Evolutionary conservation across 2,797 vertebrate genomes (phyloP).

Genomic region (Acipenser transmontanus): DNA sequence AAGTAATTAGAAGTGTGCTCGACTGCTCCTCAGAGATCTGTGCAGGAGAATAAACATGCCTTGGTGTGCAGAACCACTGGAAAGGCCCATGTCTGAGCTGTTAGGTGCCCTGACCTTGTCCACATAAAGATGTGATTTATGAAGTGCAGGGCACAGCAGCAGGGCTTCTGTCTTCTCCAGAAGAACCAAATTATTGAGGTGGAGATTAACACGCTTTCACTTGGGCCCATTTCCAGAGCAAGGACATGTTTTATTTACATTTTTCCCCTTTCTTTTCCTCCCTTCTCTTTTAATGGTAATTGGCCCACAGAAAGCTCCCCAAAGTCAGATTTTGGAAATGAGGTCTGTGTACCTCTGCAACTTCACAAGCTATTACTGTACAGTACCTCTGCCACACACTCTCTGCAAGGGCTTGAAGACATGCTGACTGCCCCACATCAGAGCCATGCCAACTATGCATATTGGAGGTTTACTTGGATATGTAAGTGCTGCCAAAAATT

Average conservation of each 20-base stretch:
- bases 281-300: constrained; percentile 60
- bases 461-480: background rate
- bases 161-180: constrained; percentile 97
- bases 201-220: constrained; percentile 97
- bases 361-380: background rate
- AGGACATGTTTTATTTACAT: constrained; percentile 89
- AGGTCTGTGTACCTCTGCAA: background rate
- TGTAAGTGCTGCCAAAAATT: background rate
- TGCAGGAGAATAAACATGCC: constrained; percentile 92
- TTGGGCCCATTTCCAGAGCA: constrained; percentile 86
- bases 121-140: constrained; percentile 99
- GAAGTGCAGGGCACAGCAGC: constrained; percentile 96
- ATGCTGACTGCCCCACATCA: background rate
- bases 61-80: constrained; percentile 68
- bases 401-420: background rate
- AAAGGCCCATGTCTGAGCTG: constrained; percentile 82
- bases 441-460: background rate
- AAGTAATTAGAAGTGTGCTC: constrained; percentile 98
- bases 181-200: constrained; percentile 97
- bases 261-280: constrained; percentile 87
- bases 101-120: constrained; percentile 92
- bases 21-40: constrained; percentile 86
- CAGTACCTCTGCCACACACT: constrained; percentile 1
- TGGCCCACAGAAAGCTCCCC: constrained; percentile 38
- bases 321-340: constrained; percentile 21